Evolutionary conservation across 23 tunicate species (phyloP).

Genomic region (Oikopleura dioica): DNA sequence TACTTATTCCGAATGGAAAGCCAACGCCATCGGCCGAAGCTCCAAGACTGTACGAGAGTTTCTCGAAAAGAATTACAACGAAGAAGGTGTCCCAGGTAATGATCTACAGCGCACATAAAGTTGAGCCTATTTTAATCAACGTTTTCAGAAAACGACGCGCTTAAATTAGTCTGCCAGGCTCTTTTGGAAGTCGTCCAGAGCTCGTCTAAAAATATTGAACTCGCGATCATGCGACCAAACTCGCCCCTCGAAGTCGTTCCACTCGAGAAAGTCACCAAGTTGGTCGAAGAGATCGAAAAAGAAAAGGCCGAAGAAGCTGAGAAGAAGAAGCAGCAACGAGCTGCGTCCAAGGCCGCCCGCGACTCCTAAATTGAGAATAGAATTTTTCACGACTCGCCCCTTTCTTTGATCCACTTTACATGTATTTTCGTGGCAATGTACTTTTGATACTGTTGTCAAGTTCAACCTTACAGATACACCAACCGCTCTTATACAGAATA

Average conservation of each 20-base stretch:
- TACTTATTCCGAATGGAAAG: conserved; percentile 86
- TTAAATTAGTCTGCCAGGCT: conserved; percentile 57
- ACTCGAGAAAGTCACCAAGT: conserved; percentile 25
- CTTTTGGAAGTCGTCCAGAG: conserved; percentile 76
- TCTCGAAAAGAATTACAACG: conserved; percentile 65
- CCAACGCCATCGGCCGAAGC: conserved; percentile 95
- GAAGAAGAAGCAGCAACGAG: conserved; percentile 40
- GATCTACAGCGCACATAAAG: too few relatives aligned
- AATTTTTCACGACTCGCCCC: too few relatives aligned
- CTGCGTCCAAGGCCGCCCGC: not conserved
- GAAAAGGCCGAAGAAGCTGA: conserved; percentile 84
- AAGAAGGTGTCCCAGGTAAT: conserved; percentile 24
- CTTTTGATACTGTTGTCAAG: too few relatives aligned
- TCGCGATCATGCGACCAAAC: conserved; percentile 48
- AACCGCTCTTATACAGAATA: too few relatives aligned
- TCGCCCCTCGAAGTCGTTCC: conserved; percentile 38
- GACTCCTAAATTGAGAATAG: too few relatives aligned
- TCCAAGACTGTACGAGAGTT: conserved; percentile 91
- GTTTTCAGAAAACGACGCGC: conserved; percentile 20
- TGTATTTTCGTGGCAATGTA: too few relatives aligned
- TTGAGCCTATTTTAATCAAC: not conserved
- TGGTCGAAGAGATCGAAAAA: conserved; percentile 62
- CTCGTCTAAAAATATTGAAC: conserved; percentile 88
- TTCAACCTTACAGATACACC: too few relatives aligned
- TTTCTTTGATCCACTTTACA: too few relatives aligned